These are phyloP conservation scores for Amblyopsis rosae DNA, from an alignment of 2,113 vertebrate species.

Conservation along the genomic window DNA sequence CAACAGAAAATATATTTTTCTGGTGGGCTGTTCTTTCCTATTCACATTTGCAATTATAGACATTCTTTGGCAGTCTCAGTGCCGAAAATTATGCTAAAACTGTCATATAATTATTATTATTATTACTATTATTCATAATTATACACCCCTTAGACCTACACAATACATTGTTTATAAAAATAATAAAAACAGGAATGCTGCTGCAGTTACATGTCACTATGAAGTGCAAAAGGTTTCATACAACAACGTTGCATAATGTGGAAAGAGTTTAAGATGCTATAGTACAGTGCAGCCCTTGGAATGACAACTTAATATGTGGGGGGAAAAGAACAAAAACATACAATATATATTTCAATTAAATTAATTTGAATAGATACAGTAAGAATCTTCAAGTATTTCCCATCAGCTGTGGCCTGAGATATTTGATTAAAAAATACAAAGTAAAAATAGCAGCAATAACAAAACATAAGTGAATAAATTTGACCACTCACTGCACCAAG, in stretches of 20 bases:
- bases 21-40: neutral
- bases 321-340: neutral
- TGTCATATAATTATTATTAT: neutral
- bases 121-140: no score
- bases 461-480: neutral
- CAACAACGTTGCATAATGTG: neutral
- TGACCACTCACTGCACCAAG: neutral
- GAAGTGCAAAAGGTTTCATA: no score
- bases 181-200: neutral
- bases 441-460: conserved; percentile 4
- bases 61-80: neutral
- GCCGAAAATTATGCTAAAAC: neutral
- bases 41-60: neutral
- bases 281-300: neutral
- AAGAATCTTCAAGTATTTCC: conserved; percentile 56
- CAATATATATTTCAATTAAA: neutral
- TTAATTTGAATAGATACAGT: neutral
- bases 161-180: neutral
- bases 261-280: neutral
- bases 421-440: neutral
- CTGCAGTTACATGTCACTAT: neutral
- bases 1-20: neutral
- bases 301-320: neutral
- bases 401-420: conserved; percentile 36
- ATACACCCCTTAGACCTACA: no score